phyloP scores from a whole-genome alignment of 2,888 invertebrate species.

The Athalia rosae region DNA sequence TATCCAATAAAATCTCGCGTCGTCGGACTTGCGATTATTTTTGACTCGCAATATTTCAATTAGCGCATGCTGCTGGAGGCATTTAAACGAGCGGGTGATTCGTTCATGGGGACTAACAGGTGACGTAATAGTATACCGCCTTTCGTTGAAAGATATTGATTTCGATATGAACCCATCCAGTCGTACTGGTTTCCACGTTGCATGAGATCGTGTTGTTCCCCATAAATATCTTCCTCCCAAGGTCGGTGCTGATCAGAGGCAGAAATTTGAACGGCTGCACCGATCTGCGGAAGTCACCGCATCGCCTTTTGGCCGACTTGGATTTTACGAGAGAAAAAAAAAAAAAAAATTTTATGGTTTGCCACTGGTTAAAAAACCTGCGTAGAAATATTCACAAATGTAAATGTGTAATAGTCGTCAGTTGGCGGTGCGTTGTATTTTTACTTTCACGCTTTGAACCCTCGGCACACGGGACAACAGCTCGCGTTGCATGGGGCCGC shows the following conservation, averaged over 20 bases:
- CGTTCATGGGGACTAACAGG: neutral
- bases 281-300: too few species aligned
- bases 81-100: neutral
- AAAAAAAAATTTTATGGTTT: too few species aligned
- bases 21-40: neutral
- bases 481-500: constrained; percentile 51
- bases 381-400: constrained; percentile 7
- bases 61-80: constrained; percentile 11
- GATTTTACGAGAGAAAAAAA: neutral
- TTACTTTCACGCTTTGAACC: constrained; percentile 42
- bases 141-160: constrained; percentile 19
- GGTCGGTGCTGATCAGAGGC: too few species aligned
- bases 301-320: too few species aligned
- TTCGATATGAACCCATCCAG: neutral
- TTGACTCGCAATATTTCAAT: constrained; percentile 20
- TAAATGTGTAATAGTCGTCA: constrained; percentile 14
- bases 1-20: neutral
- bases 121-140: constrained; percentile 1
- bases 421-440: constrained; percentile 33
- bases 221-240: too few species aligned
- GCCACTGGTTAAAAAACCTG: neutral
- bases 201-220: neutral
- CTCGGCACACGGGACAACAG: constrained; percentile 38
- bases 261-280: too few species aligned
- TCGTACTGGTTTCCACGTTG: neutral